These are phyloP conservation scores for Hypercompe scribonia DNA, from an alignment of 2,888 invertebrate species.

Conservation along the genomic window DNA sequence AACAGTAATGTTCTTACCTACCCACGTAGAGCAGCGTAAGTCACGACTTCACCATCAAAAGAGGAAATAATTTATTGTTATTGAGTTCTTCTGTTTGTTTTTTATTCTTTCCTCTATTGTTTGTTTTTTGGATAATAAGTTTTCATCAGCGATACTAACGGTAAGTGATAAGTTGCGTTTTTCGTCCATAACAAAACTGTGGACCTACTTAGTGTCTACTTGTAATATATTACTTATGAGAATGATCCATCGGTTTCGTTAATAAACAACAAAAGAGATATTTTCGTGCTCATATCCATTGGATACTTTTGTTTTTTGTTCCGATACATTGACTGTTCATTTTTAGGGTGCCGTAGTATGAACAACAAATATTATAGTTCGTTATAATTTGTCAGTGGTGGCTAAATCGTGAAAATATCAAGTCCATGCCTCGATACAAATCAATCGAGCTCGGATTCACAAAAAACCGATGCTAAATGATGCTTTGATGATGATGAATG, in stretches of 20 bases:
- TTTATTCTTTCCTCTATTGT: slow-evolving; percentile 42
- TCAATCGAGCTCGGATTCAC: too few species aligned
- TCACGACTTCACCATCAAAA: slow-evolving; percentile 40
- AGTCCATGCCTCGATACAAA: too few species aligned
- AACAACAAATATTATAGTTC: too few species aligned
- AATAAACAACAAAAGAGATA: slow-evolving; percentile 11
- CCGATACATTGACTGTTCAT: neutral
- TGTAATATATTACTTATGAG: slow-evolving; percentile 41
- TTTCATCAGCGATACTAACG: slow-evolving; percentile 44
- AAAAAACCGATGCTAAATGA: too few species aligned
- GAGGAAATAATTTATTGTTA: slow-evolving; percentile 49
- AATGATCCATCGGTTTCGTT: slow-evolving; percentile 21
- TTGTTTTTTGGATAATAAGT: slow-evolving; percentile 45
- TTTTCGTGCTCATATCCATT: slow-evolving; percentile 6
- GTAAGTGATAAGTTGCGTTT: slow-evolving; percentile 50
- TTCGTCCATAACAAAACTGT: slow-evolving; percentile 28
- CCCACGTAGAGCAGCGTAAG: slow-evolving; percentile 21
- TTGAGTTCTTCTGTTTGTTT: slow-evolving; percentile 37
- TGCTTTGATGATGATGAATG: too few species aligned
- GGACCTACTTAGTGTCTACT: slow-evolving; percentile 16
- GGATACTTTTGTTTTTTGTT: slow-evolving; percentile 5
- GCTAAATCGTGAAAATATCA: too few species aligned
- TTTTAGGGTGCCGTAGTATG: neutral
- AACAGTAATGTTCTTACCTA: slow-evolving; percentile 1
- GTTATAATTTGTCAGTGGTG: neutral